Percentiles rank a stretch among this genome's conserved stretches.
These are phyloP conservation scores for Leptobrachium leishanense DNA, from an alignment of 2,113 vertebrate species.

Conservation along the genomic window DNA sequence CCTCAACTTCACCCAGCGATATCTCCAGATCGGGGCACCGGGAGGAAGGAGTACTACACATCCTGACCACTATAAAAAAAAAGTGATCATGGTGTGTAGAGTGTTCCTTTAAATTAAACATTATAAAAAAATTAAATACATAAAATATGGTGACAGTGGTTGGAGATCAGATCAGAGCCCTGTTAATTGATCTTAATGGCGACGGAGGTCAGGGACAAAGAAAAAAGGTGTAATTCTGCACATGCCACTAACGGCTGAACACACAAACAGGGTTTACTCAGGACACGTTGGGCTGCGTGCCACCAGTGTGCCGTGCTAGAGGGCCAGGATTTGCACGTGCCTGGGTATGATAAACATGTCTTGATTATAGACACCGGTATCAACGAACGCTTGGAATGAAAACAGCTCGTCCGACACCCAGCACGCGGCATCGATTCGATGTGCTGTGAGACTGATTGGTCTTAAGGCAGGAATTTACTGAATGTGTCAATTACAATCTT, in stretches of 20 bases:
- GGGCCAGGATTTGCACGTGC: constrained; percentile 35
- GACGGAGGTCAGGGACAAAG: constrained; percentile 39
- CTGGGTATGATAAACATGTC: constrained; percentile 18
- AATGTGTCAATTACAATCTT: neutral
- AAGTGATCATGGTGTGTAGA: no score
- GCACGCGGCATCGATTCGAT: neutral
- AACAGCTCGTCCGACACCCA: neutral
- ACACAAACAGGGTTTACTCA: constrained; percentile 45
- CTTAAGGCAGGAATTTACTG: neutral
- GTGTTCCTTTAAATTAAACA: no score
- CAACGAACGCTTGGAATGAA: constrained; percentile 5
- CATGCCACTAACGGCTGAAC: constrained; percentile 36
- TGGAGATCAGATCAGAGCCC: neutral
- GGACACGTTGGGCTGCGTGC: neutral
- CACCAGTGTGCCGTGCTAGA: constrained; percentile 34
- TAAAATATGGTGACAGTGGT: no score
- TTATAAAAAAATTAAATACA: no score
- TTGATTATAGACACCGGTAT: constrained; percentile 31
- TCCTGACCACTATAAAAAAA: no score
- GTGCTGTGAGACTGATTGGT: constrained; percentile 5
- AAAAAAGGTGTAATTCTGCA: constrained; percentile 31
- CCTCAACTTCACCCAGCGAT: no score
- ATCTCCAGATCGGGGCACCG: no score
- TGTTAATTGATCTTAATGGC: constrained; percentile 37
- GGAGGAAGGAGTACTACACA: no score